Evolutionary conservation across 2,888 invertebrate species (phyloP).

Genomic region (Watsonalla cultraria): DNA sequence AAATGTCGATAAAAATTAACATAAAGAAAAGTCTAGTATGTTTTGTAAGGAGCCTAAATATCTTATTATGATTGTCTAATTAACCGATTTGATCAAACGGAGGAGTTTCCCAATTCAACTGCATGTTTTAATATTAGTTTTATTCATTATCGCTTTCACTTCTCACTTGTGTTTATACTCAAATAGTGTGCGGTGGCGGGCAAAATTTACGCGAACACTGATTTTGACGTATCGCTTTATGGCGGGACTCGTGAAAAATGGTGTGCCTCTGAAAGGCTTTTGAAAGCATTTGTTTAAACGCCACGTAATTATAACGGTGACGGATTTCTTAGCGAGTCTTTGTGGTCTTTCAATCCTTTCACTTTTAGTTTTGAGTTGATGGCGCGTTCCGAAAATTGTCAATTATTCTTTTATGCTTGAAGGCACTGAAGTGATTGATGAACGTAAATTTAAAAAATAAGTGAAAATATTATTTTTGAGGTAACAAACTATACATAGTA

Average conservation of each 20-base stretch:
- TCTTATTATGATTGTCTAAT: no score
- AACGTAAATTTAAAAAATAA: no score
- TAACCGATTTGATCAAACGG: no score
- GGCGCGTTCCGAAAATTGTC: not conserved
- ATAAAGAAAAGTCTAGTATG: no score
- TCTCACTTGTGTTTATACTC: slow-evolving; percentile 16
- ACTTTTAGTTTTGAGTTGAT: not conserved
- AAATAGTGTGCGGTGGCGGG: slow-evolving; percentile 42
- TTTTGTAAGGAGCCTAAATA: no score
- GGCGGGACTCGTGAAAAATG: slow-evolving; percentile 55
- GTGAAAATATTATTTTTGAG: no score
- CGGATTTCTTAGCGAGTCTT: slow-evolving; percentile 6
- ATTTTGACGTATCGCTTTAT: slow-evolving; percentile 69
- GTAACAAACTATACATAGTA: no score
- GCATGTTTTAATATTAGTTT: no score
- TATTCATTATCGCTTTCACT: slow-evolving; percentile 11
- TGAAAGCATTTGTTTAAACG: slow-evolving; percentile 28
- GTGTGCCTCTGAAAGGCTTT: slow-evolving; percentile 32
- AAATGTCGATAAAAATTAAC: no score
- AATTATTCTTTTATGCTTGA: no score
- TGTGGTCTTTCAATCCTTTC: not conserved
- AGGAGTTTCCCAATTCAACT: no score
- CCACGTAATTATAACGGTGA: slow-evolving; percentile 9
- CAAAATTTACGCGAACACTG: slow-evolving; percentile 65
- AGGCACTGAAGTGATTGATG: no score